Evolutionary conservation across 2,113 vertebrate species (phyloP).

Genomic region (Narcine bancroftii): DNA sequence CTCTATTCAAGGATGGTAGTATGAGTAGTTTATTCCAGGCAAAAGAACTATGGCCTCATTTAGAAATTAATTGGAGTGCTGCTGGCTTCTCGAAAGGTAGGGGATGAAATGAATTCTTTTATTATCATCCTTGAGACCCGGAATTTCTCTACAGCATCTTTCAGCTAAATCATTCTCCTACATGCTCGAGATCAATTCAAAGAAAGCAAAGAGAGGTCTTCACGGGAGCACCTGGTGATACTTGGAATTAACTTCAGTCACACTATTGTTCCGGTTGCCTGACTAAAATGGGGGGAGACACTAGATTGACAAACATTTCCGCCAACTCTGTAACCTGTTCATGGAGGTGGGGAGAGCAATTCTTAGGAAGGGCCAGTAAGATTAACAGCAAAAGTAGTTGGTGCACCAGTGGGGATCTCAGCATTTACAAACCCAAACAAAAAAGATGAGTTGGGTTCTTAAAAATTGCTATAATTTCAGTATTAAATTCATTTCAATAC

Average conservation of each 20-base stretch:
- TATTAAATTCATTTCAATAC: slow-evolving; percentile 23
- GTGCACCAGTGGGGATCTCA: background rate
- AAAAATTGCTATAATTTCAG: slow-evolving; percentile 15
- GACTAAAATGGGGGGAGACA: background rate
- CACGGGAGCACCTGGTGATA: background rate
- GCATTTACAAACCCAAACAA: background rate
- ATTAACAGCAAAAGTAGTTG: background rate
- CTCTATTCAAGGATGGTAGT: background rate
- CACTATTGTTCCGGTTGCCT: background rate
- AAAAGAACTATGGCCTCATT: background rate
- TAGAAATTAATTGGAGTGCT: background rate
- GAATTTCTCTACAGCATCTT: background rate
- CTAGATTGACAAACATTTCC: background rate
- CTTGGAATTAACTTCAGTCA: background rate
- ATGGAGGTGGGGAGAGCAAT: background rate
- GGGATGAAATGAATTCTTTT: background rate
- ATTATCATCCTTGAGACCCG: background rate
- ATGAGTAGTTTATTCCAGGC: background rate
- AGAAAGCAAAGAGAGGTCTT: background rate
- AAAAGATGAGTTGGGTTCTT: background rate
- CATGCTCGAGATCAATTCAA: background rate
- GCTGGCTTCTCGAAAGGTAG: background rate
- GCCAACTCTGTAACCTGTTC: background rate
- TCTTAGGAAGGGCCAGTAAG: background rate
- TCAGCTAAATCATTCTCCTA: background rate